Base-by-base conservation (phyloP, 2,797 vertebrate species). In the Pangasius krempfi region DNA sequence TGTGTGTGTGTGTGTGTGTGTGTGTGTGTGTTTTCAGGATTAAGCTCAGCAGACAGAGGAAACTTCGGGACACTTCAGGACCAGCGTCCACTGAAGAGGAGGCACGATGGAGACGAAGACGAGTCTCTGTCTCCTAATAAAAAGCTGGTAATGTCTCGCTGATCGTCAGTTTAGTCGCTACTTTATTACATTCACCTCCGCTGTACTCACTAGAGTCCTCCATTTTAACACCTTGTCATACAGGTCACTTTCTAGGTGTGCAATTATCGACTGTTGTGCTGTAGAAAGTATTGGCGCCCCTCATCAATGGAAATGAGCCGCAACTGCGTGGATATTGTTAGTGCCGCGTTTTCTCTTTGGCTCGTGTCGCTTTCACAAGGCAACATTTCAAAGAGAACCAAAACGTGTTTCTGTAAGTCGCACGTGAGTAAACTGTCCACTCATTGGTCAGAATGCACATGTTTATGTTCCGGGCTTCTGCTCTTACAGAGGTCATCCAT, bases 101-200 rank as follows among this genome's bases (percentile, higher is more conserved):
- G 50, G 40, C 89, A 89, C 27, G 89, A 68, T 0, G 86, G 70
- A 3, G 88, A 91, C 0, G 52, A 40, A 1, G 88, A 85, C 18
- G 83, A 87, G 20, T 52, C 84, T 27, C 0, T 16, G 27, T 90
- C 89, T 37, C 80, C 85, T 44, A 54, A 81, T 14, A 90, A 90
- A n/a, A 90, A 86, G 70, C 87, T 47, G 88, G 91, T 92, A 75
- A 76, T 10, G 37, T 62, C 16, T 40, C 44, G 4, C 75, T 4
- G 37, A 3, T 22, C 2, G 8, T 9, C 44, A 22, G 1, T 2
- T 62, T 14, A 27, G 25, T 27, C 27, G 0, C 62, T n/a, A 1
- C 70, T 37, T 40, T 4, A 40, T 72, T 37, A 25, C 70, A 4
- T 10, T 44, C 37, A 13, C 20, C 37, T 27, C 6, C 40, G 27